Percentiles rank a stretch among this genome's conserved stretches.
phyloP scores from a whole-genome alignment of 2,888 invertebrate genomes.

The Dendrolimus houi region DNA sequence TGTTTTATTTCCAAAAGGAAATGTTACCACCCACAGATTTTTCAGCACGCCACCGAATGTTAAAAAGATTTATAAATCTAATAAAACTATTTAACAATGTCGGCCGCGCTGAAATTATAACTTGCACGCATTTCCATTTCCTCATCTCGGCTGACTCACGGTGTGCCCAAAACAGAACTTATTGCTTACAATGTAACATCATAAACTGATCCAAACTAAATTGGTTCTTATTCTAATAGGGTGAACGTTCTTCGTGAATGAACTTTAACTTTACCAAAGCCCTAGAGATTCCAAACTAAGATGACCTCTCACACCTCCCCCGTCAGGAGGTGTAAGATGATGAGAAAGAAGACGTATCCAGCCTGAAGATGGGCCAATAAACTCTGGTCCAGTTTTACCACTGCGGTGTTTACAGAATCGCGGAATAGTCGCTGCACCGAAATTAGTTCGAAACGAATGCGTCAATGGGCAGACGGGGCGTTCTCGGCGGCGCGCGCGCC shows the following conservation, averaged over 20 bases:
- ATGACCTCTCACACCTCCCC: slow-evolving; percentile 35
- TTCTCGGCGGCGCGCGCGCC: slow-evolving; percentile 47
- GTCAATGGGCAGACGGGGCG: slow-evolving; percentile 65
- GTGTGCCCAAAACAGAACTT: slow-evolving; percentile 70
- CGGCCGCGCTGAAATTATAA: slow-evolving; percentile 66
- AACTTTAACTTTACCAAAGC: slow-evolving; percentile 29
- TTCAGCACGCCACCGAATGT: slow-evolving; percentile 30
- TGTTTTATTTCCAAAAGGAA: slow-evolving; percentile 14
- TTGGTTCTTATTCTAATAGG: slow-evolving; percentile 14
- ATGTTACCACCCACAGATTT: slow-evolving; percentile 24
- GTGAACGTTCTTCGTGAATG: slow-evolving; percentile 14
- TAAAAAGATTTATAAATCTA: slow-evolving; percentile 50
- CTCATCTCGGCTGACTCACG: slow-evolving; percentile 68
- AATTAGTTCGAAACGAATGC: slow-evolving; percentile 73
- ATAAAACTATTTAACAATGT: slow-evolving; percentile 59
- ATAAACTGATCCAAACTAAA: slow-evolving; percentile 15
- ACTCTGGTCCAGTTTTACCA: slow-evolving; percentile 43
- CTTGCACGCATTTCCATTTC: slow-evolving; percentile 74
- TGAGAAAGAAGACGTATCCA: slow-evolving; percentile 21
- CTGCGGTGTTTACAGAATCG: slow-evolving; percentile 70
- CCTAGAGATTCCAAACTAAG: slow-evolving; percentile 31
- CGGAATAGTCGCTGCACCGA: slow-evolving; percentile 73
- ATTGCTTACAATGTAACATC: slow-evolving; percentile 44
- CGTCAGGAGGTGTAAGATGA: slow-evolving; percentile 15
- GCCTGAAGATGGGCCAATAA: slow-evolving; percentile 32